Conservation (phyloP, 2,797 vertebrate species). For the Pseudochromis fuscus region DNA sequence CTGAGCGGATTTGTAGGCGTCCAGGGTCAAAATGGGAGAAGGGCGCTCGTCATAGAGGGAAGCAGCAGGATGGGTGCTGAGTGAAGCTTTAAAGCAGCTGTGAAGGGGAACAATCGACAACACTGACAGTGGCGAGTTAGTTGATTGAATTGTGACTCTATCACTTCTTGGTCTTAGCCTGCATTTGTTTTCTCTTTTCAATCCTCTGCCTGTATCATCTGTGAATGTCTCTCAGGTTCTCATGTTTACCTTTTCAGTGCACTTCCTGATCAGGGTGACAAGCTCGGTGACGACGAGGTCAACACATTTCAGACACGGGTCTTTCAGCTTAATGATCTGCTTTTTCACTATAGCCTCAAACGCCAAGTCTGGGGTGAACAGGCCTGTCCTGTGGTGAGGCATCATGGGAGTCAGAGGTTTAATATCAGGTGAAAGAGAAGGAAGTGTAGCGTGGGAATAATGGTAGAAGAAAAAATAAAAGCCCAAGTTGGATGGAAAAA, state of each 20-base stretch:
- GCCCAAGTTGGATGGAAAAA: slow-evolving; percentile 31
- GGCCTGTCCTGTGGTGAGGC: slow-evolving; percentile 89
- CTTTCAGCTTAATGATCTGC: slow-evolving; percentile 94
- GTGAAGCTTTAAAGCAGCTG: slow-evolving; percentile 54
- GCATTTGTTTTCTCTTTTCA: background rate
- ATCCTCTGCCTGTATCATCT: background rate
- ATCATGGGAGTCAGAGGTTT: slow-evolving; percentile 71
- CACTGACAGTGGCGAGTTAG: slow-evolving; percentile 52
- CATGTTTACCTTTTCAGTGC: slow-evolving; percentile 90
- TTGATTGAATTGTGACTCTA: slow-evolving; percentile 7
- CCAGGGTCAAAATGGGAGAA: slow-evolving; percentile 31
- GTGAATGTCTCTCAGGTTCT: slow-evolving; percentile 21
- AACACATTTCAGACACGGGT: slow-evolving; percentile 94
- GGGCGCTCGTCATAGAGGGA: background rate
- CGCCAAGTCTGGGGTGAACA: slow-evolving; percentile 94
- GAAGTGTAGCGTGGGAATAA: slow-evolving; percentile 12
- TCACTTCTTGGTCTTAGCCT: slow-evolving; percentile 2
- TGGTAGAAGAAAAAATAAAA: slow-evolving; percentile 18
- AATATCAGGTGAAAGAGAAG: slow-evolving; percentile 51
- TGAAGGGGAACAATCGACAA: slow-evolving; percentile 36
- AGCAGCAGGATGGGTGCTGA: slow-evolving; percentile 20
- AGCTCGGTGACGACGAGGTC: slow-evolving; percentile 94
- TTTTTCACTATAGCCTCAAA: slow-evolving; percentile 97
- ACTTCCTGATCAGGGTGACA: slow-evolving; percentile 91
- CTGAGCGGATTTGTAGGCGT: slow-evolving; percentile 8